Conservation (phyloP, 2,797 vertebrate species). For the Rhinichthys osculus region DNA sequence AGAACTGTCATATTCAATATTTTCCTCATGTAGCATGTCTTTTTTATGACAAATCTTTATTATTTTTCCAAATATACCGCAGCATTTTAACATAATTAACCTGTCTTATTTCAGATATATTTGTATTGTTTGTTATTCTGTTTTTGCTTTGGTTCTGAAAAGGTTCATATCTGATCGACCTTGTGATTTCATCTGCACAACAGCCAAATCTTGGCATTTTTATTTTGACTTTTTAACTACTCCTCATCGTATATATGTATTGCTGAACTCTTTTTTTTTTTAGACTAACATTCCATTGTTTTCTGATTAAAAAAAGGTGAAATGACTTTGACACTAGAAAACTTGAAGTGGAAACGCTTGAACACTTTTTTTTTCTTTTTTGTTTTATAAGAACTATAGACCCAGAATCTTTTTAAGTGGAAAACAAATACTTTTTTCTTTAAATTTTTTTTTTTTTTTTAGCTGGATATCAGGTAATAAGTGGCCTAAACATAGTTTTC, state of each 20-base stretch:
- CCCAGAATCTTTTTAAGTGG: constrained; percentile 3
- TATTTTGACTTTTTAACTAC: not conserved
- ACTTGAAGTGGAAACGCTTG: constrained; percentile 65
- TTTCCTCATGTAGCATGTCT: constrained; percentile 90
- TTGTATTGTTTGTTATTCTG: constrained; percentile 46
- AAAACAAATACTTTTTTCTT: constrained; percentile 1
- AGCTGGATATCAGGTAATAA: constrained; percentile 29
- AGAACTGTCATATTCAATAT: constrained; percentile 86
- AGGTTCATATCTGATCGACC: constrained; percentile 13
- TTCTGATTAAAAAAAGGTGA: constrained; percentile 38
- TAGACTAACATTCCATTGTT: constrained; percentile 52
- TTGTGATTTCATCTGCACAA: constrained; percentile 38
- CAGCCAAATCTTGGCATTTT: constrained; percentile 15
- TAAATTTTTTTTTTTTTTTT: not conserved
- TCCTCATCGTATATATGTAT: constrained; percentile 19
- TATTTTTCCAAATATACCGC: constrained; percentile 87
- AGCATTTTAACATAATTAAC: constrained; percentile 94
- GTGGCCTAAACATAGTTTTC: constrained; percentile 30
- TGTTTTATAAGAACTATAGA: constrained; percentile 1
- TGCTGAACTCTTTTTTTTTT: constrained; percentile 23
- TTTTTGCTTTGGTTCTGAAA: constrained; percentile 56
- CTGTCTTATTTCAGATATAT: constrained; percentile 55
- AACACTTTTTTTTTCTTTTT: constrained; percentile 14
- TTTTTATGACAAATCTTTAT: constrained; percentile 73
- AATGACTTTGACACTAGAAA: constrained; percentile 54